Evolutionary conservation across 2,797 vertebrate genomes (phyloP), one percentile per base, ranked within the genome.

Genomic region (Gastrophryne carolinensis): DNA sequence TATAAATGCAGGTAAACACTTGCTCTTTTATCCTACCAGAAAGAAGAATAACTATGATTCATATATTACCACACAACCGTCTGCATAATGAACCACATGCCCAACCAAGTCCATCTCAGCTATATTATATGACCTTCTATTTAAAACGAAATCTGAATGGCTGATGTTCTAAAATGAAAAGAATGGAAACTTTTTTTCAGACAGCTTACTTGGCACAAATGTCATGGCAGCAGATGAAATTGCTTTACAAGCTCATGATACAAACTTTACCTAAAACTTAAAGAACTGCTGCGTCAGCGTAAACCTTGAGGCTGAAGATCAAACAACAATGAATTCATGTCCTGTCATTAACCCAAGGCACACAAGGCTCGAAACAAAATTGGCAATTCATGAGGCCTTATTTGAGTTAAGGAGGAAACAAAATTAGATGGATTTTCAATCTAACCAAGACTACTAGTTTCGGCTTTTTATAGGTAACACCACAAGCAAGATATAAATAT

Each of bases 221-320:
- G 74, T 70, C 66, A 70, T 23, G 37, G 34, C 66, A 44, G 57
- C 50, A 63, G 57, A 70, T 63, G 58, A 63, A 63, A 75, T 75
- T 60, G 72, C 72, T 75, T 75, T 53, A 75, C 63, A 60, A 24
- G 63, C 72, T 67, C 41, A 67, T 70, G 63, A 69, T 70, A 77
- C 49, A 70, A 70, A 77, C 66, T 64, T 66, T 57, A 70, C 74
- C 66, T 70, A 54, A 63, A 69, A 70, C 66, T 70, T 70, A 17
- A 76, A 63, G 56, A 76, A 70, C 15, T 47, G 58, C 66, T 64
- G 58, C 32, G 35, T 77, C 24, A 54, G 58, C 66, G 63, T 35
- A 76, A 76, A 62, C 73, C 73, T 71, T 63, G 57, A 70, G 66
- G 63, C 34, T 63, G 34, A 70, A 77, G 66, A 71, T 71, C 57